These are phyloP conservation scores for Gambusia yucatana DNA, from an alignment of 2,797 vertebrate genomes.

Conservation along the genomic window DNA sequence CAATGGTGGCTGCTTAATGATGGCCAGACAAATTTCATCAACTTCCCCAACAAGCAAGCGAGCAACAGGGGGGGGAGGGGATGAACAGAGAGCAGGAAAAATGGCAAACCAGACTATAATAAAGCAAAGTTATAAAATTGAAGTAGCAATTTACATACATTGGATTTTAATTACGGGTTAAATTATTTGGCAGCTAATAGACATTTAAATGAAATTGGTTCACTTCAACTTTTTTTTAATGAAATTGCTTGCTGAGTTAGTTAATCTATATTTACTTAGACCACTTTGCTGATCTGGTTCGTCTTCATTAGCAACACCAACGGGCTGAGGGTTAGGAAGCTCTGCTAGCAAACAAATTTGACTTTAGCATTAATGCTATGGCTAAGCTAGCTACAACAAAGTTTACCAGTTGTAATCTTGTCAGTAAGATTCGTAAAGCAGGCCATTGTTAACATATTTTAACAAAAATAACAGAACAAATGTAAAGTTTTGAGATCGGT, in stretches of 20 bases:
- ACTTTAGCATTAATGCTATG: not conserved
- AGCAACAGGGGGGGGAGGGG: not conserved
- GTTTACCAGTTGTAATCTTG: not conserved
- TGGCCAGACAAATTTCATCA: slow-evolving; percentile 82
- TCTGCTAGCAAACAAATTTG: not conserved
- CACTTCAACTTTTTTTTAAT: not conserved
- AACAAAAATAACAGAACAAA: not conserved
- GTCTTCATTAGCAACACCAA: not conserved
- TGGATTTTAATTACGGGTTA: not conserved
- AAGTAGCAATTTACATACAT: not conserved
- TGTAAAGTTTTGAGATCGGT: not conserved
- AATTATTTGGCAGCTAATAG: not conserved
- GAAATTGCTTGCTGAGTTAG: not conserved
- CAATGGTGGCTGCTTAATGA: slow-evolving; percentile 80
- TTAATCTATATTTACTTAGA: not conserved
- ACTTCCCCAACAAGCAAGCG: slow-evolving; percentile 75
- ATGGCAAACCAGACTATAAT: not conserved
- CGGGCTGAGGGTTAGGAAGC: not conserved
- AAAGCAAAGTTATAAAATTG: not conserved
- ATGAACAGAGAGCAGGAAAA: not conserved
- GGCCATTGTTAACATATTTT: not conserved
- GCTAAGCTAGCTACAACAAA: not conserved
- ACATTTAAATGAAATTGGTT: not conserved
- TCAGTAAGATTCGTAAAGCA: not conserved
- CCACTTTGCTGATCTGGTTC: not conserved